phyloP scores from a whole-genome alignment of 2,888 invertebrate genomes.

The Epinotia bilunana region DNA sequence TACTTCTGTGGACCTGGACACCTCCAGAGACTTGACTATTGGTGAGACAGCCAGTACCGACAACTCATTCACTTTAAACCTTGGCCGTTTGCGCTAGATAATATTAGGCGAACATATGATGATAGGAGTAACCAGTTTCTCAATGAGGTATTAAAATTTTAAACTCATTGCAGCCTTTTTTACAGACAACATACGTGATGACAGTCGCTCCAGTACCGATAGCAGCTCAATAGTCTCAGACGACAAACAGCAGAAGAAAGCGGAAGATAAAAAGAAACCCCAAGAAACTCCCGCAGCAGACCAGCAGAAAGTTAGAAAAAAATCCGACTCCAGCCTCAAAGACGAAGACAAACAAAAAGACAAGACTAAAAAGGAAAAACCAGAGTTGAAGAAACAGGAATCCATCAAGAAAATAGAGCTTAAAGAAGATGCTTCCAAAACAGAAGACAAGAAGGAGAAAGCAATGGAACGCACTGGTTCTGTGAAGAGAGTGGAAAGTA shows the following conservation, averaged over 20 bases:
- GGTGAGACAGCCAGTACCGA: slow-evolving; percentile 53
- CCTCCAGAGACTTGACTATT: slow-evolving; percentile 65
- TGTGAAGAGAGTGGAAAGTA: slow-evolving; percentile 59
- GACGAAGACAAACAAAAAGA: slow-evolving; percentile 74
- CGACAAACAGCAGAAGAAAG: slow-evolving; percentile 62
- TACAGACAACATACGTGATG: slow-evolving; percentile 58
- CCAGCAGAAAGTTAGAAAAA: slow-evolving; percentile 70
- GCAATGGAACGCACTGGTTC: slow-evolving; percentile 44
- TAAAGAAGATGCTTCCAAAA: slow-evolving; percentile 61
- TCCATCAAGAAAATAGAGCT: slow-evolving; percentile 52
- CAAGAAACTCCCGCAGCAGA: slow-evolving; percentile 48
- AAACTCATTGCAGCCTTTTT: neutral
- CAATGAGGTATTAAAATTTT: no score
- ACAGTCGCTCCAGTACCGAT: slow-evolving; percentile 72
- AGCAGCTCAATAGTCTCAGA: slow-evolving; percentile 58
- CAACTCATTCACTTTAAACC: no score
- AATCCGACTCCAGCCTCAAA: slow-evolving; percentile 76
- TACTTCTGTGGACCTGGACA: slow-evolving; percentile 69
- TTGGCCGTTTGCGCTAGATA: no score
- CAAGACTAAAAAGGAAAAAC: slow-evolving; percentile 62
- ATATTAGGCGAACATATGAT: no score
- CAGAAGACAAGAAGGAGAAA: slow-evolving; percentile 53
- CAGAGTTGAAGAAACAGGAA: slow-evolving; percentile 65
- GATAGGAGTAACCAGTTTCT: no score
- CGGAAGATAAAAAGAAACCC: slow-evolving; percentile 41